Conservation (phyloP, 2,797 vertebrate genomes). For the Dipus sagitta region DNA sequence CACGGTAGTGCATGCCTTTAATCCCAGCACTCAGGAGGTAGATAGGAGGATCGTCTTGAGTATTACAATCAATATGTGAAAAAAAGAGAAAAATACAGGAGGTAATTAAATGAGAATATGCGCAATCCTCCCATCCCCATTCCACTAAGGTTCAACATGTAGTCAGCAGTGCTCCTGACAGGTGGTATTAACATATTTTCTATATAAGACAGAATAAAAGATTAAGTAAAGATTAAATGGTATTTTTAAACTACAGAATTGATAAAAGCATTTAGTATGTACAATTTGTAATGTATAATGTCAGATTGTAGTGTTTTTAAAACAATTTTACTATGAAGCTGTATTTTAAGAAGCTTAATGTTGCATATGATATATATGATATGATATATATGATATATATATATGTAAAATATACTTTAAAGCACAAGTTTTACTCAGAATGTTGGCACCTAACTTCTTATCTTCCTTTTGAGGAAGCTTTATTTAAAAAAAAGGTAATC, state of each 20-base stretch:
- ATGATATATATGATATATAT: neutral
- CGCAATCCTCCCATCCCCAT: neutral
- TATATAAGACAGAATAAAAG: neutral
- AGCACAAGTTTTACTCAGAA: slow-evolving; percentile 55
- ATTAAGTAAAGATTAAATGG: neutral
- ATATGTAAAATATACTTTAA: slow-evolving; percentile 59
- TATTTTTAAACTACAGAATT: slow-evolving; percentile 29
- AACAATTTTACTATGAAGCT: neutral
- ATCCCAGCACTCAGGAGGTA: no score
- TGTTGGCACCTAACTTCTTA: neutral
- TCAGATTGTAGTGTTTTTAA: slow-evolving; percentile 21
- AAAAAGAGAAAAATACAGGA: neutral
- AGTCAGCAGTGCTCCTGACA: neutral
- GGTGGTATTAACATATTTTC: neutral
- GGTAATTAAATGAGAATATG: neutral
- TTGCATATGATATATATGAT: neutral
- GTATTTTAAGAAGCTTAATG: neutral
- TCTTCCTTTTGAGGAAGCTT: slow-evolving; percentile 24
- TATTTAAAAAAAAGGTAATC: neutral
- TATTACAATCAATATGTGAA: neutral
- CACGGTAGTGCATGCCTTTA: no score
- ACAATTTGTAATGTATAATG: slow-evolving; percentile 6
- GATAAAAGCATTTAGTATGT: slow-evolving; percentile 17
- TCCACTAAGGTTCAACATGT: neutral
- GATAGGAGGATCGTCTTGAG: no score